A percentile compares a stretch with the other conserved stretches of the same genome.
Evolutionary conservation across 2,888 invertebrate genomes (phyloP).

Genomic region (Morpho deidamia): DNA sequence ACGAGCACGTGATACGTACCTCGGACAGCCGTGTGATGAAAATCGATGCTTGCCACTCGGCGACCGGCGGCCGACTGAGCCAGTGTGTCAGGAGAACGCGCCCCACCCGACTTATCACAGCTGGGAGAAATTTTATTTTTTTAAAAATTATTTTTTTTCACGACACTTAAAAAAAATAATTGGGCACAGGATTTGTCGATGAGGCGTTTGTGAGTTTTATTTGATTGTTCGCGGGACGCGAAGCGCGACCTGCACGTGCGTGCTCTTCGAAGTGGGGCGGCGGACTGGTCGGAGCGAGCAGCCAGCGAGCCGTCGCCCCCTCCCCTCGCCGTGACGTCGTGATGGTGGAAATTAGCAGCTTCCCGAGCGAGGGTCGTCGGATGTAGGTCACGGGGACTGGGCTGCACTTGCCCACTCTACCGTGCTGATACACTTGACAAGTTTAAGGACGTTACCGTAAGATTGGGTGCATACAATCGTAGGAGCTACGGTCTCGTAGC

Average conservation of each 20-base stretch:
- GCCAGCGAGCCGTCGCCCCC: constrained; percentile 50
- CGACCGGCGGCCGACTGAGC: constrained; percentile 78
- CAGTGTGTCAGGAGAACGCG: constrained; percentile 76
- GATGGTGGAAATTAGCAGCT: constrained; percentile 77
- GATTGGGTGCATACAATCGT: constrained; percentile 45
- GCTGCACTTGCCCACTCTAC: constrained; percentile 72
- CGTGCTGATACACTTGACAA: constrained; percentile 70
- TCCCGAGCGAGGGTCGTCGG: constrained; percentile 75
- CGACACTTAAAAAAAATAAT: constrained; percentile 50
- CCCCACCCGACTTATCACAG: constrained; percentile 71
- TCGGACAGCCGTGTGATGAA: constrained; percentile 67
- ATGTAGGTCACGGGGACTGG: constrained; percentile 77
- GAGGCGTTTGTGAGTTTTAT: constrained; percentile 44
- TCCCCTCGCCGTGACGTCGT: constrained; percentile 62
- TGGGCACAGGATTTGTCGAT: constrained; percentile 46
- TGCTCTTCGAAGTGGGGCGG: constrained; percentile 57
- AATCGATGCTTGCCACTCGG: constrained; percentile 76
- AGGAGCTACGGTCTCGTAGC: constrained; percentile 31
- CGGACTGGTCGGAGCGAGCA: constrained; percentile 60
- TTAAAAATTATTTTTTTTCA: too few relatives aligned
- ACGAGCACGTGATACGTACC: constrained; percentile 76
- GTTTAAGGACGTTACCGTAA: constrained; percentile 71
- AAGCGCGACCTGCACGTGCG: constrained; percentile 50
- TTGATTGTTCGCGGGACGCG: constrained; percentile 41
- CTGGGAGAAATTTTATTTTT: constrained; percentile 29